Conservation (phyloP, 1,140 invertebrate genomes). For the Cyrtorhinus lividipennis region DNA sequence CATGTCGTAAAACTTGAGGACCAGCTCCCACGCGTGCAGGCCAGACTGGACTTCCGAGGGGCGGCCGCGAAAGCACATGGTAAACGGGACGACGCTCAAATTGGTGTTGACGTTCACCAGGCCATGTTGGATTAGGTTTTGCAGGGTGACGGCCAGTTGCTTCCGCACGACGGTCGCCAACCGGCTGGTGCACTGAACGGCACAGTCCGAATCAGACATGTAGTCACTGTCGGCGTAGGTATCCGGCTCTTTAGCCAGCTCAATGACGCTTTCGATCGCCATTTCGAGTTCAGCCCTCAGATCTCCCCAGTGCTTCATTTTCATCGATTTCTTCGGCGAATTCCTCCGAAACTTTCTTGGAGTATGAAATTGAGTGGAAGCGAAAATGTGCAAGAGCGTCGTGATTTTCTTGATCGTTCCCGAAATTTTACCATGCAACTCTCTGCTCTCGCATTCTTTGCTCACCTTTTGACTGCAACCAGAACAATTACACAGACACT, state of each 20-base stretch:
- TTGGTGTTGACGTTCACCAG: conserved; percentile 39
- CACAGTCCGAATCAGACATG: conserved; percentile 46
- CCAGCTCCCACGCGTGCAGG: conserved; percentile 80
- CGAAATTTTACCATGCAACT: conserved; percentile 38
- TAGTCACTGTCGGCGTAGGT: conserved; percentile 38
- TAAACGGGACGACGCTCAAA: conserved; percentile 71
- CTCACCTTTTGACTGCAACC: conserved; percentile 18
- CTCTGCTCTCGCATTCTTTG: conserved; percentile 15
- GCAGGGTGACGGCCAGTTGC: conserved; percentile 71
- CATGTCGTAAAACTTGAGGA: conserved; percentile 77
- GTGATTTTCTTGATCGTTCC: conserved; percentile 70
- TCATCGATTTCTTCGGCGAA: conserved; percentile 66
- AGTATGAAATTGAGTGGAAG: conserved; percentile 70
- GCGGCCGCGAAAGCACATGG: conserved; percentile 68
- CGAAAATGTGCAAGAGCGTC: conserved; percentile 79
- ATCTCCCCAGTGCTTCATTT: conserved; percentile 86
- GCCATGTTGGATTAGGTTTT: conserved; percentile 90
- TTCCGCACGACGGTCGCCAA: conserved; percentile 80
- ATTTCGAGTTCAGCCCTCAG: conserved; percentile 83
- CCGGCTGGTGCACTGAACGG: conserved; percentile 45
- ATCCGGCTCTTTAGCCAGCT: conserved; percentile 41
- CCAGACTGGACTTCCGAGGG: conserved; percentile 34
- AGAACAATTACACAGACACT: conserved; percentile 18
- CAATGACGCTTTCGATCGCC: conserved; percentile 63
- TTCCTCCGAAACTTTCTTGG: conserved; percentile 56